Evolutionary conservation across 2,888 invertebrate genomes (phyloP).

Genomic region (Yponomeuta malinellus): DNA sequence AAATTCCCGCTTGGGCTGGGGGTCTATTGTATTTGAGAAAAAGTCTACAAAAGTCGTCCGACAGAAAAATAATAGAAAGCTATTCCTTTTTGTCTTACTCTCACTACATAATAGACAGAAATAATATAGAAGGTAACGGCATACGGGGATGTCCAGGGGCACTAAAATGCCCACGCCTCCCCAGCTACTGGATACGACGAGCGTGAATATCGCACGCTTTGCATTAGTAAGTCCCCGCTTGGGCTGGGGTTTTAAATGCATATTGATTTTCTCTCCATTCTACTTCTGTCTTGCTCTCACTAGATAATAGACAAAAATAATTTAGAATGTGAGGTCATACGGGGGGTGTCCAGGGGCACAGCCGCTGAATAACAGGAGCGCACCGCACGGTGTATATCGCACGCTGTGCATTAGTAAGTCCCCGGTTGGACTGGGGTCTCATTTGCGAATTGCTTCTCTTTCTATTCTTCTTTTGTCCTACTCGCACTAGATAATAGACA

Average conservation of each 20-base stretch:
- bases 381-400: background rate
- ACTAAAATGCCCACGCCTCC: background rate
- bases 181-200: background rate
- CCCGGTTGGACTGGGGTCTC: background rate
- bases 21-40: no score
- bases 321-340: background rate
- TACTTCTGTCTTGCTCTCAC: no score
- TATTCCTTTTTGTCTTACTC: no score
- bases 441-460: background rate
- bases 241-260: no score
- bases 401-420: background rate
- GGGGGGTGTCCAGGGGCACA: background rate
- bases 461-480: background rate
- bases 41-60: no score
- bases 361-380: background rate
- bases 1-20: no score
- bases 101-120: no score
- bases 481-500: no score
- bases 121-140: background rate
- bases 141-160: background rate
- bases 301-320: no score
- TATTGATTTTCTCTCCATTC: no score
- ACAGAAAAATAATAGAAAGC: no score
- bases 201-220: background rate
- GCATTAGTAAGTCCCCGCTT: no score